These are phyloP conservation scores for Echeneis naucrates DNA, from an alignment of 2,797 vertebrate genomes.

Conservation along the genomic window DNA sequence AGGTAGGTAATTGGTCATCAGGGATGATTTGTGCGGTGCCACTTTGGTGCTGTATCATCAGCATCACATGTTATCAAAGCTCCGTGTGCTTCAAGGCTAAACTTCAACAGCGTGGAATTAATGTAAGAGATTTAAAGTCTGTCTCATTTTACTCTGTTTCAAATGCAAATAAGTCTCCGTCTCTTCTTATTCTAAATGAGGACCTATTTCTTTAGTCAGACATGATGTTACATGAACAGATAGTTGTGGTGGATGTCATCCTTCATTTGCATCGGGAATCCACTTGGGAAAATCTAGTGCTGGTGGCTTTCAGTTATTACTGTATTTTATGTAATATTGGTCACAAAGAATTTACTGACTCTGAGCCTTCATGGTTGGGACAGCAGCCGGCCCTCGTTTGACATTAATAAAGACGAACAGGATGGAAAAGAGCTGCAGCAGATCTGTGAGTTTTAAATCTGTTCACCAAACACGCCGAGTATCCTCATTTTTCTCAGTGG, in stretches of 20 bases:
- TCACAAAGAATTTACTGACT: conserved; percentile 28
- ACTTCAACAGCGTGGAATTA: conserved; percentile 33
- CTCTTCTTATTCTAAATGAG: background rate
- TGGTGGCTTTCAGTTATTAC: conserved; percentile 24
- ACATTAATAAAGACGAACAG: background rate
- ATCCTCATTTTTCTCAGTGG: no score
- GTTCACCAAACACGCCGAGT: no score
- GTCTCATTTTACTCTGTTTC: conserved; percentile 27
- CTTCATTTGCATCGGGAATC: conserved; percentile 17
- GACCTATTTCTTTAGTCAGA: background rate
- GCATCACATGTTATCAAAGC: conserved; percentile 26
- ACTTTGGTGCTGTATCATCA: conserved; percentile 26
- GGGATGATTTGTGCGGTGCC: conserved; percentile 47
- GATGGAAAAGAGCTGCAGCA: background rate
- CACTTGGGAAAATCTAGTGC: conserved; percentile 24
- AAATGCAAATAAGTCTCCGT: conserved; percentile 19
- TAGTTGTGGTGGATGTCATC: conserved; percentile 9
- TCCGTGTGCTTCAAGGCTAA: conserved; percentile 26
- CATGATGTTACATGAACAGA: background rate
- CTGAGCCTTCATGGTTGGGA: conserved; percentile 14
- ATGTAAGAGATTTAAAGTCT: conserved; percentile 38
- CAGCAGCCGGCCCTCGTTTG: conserved; percentile 11
- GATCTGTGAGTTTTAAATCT: background rate
- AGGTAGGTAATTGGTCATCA: conserved; percentile 64
- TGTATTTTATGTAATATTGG: conserved; percentile 9